These are phyloP conservation scores for Enteromius viviparus DNA, from an alignment of 2,797 vertebrate genomes.

Conservation along the genomic window DNA sequence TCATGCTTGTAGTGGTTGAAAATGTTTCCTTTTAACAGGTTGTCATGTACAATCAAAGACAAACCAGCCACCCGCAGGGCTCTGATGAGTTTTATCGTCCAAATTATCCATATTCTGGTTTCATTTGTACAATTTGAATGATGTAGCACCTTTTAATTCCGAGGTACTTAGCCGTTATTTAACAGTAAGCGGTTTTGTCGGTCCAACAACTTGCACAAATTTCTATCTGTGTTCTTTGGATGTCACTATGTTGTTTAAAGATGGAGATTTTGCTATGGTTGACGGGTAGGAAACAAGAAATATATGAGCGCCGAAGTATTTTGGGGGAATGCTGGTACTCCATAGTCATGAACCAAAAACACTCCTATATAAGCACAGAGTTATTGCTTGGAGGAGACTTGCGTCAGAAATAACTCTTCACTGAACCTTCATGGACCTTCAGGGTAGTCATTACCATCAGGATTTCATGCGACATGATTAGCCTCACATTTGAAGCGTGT, in stretches of 20 bases:
- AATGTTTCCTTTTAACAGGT: slow-evolving; percentile 1
- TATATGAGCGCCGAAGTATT: not conserved
- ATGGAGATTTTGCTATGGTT: slow-evolving; percentile 22
- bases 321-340: not conserved
- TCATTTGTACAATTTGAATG: slow-evolving; percentile 44
- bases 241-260: slow-evolving; percentile 34
- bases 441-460: not conserved
- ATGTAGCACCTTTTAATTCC: slow-evolving; percentile 49
- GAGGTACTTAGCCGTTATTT: slow-evolving; percentile 33
- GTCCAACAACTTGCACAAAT: slow-evolving; percentile 45
- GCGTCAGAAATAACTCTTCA: slow-evolving; percentile 50
- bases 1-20: slow-evolving; percentile 11
- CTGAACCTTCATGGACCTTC: slow-evolving; percentile 3
- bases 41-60: not conserved
- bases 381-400: slow-evolving; percentile 31
- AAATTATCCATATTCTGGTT: slow-evolving; percentile 40
- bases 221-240: slow-evolving; percentile 31
- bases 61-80: not conserved
- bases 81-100: slow-evolving; percentile 38
- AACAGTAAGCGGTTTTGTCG: slow-evolving; percentile 38
- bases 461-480: slow-evolving; percentile 6
- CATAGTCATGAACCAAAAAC: slow-evolving; percentile 24
- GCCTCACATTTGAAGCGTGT: slow-evolving; percentile 34
- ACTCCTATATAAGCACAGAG: slow-evolving; percentile 39
- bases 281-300: slow-evolving; percentile 19